Conservation (phyloP, 2,113 vertebrate species). For the Saiga tatarica region DNA sequence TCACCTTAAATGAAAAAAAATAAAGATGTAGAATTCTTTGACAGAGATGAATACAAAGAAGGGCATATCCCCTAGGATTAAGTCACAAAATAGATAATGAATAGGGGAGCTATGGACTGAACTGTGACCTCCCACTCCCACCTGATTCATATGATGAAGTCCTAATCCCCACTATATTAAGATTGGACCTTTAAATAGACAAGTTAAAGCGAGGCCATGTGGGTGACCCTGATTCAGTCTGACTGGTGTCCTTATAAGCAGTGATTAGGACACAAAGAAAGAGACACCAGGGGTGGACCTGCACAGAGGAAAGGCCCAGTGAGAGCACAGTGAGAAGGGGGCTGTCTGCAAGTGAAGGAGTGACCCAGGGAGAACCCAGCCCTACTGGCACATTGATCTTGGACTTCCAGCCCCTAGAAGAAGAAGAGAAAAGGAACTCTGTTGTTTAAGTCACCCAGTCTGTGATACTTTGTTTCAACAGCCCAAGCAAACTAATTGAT, state of each 20-base stretch:
- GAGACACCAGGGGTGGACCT: not conserved
- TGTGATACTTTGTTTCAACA: not conserved
- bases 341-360: not conserved
- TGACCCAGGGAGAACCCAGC: not conserved
- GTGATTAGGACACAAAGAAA: not conserved
- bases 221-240: not conserved
- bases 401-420: not conserved
- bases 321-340: not conserved
- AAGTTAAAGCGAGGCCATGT: not conserved
- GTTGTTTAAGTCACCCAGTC: not conserved
- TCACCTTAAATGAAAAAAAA: not conserved
- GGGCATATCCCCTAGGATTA: not conserved
- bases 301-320: accelerated
- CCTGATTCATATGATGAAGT: not conserved
- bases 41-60: not conserved
- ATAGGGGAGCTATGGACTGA: not conserved
- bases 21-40: not conserved
- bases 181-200: not conserved
- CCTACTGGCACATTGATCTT: not conserved
- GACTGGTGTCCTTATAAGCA: not conserved
- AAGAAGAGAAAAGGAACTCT: not conserved
- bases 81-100: not conserved
- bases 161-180: not conserved
- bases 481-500: not conserved
- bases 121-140: too few relatives aligned